phyloP scores from a whole-genome alignment of 2,113 vertebrate genomes.

The Sylvia atricapilla region DNA sequence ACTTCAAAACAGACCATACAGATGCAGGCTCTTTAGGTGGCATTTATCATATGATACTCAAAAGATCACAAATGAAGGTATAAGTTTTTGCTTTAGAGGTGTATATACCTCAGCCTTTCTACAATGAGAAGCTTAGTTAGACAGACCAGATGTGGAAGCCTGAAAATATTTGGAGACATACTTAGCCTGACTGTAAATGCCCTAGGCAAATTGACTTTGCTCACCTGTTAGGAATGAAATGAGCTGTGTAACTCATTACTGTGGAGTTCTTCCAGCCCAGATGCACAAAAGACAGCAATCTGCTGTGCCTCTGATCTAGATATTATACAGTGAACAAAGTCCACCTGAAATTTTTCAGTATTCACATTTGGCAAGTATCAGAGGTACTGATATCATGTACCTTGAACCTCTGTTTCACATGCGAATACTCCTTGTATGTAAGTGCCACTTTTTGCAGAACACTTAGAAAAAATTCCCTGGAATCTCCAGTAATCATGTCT shows the following conservation, averaged over 20 bases:
- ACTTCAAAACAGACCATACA: not conserved
- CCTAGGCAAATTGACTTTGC: not conserved
- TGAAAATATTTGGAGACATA: not conserved
- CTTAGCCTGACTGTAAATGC: not conserved
- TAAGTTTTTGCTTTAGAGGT: not conserved
- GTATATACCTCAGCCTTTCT: not conserved
- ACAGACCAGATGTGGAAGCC: not conserved
- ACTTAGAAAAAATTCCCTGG: not conserved
- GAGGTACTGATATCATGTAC: not conserved
- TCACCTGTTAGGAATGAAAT: not conserved
- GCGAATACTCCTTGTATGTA: not conserved
- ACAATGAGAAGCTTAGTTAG: not conserved
- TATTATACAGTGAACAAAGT: not conserved
- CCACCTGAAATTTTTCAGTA: not conserved
- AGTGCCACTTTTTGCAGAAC: not conserved
- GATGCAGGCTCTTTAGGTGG: not conserved
- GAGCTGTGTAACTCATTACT: not conserved
- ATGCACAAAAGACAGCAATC: not conserved
- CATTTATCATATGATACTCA: not conserved
- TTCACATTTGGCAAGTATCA: not conserved
- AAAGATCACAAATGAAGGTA: not conserved
- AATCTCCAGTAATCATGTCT: not conserved
- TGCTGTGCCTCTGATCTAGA: not conserved
- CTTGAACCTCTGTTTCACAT: not conserved
- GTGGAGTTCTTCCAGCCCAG: not conserved